Percentiles rank a stretch among this genome's conserved stretches.
Conservation (phyloP, 2,113 vertebrate species). For the Odontophorus gujanensis region DNA sequence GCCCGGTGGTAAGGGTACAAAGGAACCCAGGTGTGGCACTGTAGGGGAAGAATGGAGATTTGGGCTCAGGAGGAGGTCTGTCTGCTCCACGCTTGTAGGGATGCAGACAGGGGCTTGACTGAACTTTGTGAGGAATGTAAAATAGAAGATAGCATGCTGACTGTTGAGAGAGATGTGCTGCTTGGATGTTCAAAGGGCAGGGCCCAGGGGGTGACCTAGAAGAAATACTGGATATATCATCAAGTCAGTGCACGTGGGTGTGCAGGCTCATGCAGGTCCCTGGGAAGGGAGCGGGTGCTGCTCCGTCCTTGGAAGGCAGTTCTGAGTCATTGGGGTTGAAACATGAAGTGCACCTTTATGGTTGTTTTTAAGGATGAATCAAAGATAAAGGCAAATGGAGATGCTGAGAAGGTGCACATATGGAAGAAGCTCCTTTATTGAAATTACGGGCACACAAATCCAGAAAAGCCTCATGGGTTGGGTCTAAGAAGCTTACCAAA, state of each 20-base stretch:
- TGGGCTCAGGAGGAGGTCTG: background rate
- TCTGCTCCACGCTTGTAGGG: background rate
- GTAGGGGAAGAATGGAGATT: background rate
- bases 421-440: slow-evolving; percentile 65
- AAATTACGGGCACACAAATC: slow-evolving; percentile 67
- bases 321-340: background rate
- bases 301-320: background rate
- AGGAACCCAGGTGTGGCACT: background rate
- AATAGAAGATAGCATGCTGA: background rate
- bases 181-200: background rate
- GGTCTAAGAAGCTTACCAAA: slow-evolving; percentile 46
- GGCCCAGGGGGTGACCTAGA: background rate
- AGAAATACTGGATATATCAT: background rate
- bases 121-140: background rate
- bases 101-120: background rate
- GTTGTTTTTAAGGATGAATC: slow-evolving; percentile 17
- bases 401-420: slow-evolving; percentile 50
- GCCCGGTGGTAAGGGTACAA: background rate
- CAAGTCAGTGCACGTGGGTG: rapidly evolving
- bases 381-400: background rate
- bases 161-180: background rate
- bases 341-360: background rate
- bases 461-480: slow-evolving; percentile 29
- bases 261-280: background rate
- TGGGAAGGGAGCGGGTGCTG: background rate